phyloP scores from a whole-genome alignment of 1,140 invertebrate genomes.

The Plectrocnemia conspersa region DNA sequence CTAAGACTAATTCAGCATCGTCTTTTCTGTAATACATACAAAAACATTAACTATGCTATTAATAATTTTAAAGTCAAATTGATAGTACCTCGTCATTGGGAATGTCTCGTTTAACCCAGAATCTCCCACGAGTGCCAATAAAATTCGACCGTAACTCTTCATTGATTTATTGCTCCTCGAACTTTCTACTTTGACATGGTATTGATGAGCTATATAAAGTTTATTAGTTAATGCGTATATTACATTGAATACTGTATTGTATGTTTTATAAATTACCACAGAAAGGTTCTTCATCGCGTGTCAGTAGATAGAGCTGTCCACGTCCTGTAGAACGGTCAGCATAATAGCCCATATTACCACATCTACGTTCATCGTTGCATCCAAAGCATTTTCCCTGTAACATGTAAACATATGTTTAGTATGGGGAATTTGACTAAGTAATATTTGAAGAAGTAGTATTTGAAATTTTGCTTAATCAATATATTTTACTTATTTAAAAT shows the following conservation, averaged over 20 bases:
- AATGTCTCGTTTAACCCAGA: conserved; percentile 83
- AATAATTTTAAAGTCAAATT: too few relatives aligned
- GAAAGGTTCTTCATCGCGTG: conserved; percentile 87
- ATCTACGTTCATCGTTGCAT: conserved; percentile 56
- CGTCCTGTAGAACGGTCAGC: conserved; percentile 74
- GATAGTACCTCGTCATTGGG: conserved; percentile 75
- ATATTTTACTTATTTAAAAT: too few relatives aligned
- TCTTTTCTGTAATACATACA: conserved; percentile 60
- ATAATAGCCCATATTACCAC: conserved; percentile 93
- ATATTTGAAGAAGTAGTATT: not conserved
- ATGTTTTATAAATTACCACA: conserved; percentile 58
- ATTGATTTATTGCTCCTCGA: conserved; percentile 59
- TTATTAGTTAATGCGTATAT: conserved; percentile 4
- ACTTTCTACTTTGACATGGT: conserved; percentile 74
- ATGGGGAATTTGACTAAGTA: not conserved
- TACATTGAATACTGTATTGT: conserved; percentile 7
- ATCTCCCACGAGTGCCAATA: conserved; percentile 76
- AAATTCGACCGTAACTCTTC: conserved; percentile 75
- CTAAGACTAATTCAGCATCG: conserved; percentile 69
- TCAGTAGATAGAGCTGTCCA: conserved; percentile 79
- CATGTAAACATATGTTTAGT: conserved; percentile 1
- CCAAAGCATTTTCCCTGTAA: conserved; percentile 55
- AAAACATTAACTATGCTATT: too few relatives aligned
- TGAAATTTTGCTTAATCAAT: not conserved
- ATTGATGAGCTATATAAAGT: conserved; percentile 70